Evolutionary conservation across 1,140 invertebrate species (phyloP), one percentile per base, ranked within the genome.

Genomic region (Metopolophium dirhodum): DNA sequence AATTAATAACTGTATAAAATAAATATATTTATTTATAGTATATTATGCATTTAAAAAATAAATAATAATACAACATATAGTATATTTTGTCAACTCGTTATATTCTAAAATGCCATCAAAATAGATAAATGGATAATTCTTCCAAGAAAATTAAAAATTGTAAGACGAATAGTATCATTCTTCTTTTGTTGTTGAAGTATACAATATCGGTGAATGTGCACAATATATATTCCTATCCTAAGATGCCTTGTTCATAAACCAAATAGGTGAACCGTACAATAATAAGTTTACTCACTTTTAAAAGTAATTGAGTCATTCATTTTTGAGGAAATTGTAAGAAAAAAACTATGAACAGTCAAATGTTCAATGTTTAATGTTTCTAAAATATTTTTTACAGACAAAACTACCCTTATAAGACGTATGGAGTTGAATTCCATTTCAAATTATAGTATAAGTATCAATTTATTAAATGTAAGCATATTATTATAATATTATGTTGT

Each of bases 281-380:
- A 89, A 57, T 89, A 89, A 26, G 87, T 89, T 89, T 57, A 89
- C 51, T 89, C 8, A 54, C 87, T 89, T 89, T 89, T 26, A 6
- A 89, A 54, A 89, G 49, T 54, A 57, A 26, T 26, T 54, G 49
- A 4, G 35, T 54, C 3, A 54, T 26, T 89, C 35, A 35, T 54
- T 89, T 57, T 26, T 8, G 22, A 57, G 35, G 14, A 89, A 37
- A 57, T 89, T 37, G 51, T 54, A 37, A 37, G 8, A 57, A 57
- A 57, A 57, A 37, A 41, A 49, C 30, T 49, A 47, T n/a, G 1
- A 47, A 9, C 85, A 30, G 41, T 26, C 8, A n/a, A n/a, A n/a
- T n/a, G 30, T 49, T 87, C 6, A 35, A 87, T 49, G 14, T 87
- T 35, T 49, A 35, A 35, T 49, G 9, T 35, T n/a, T 18, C 14